Percentiles rank a stretch among this genome's conserved stretches.
Conservation (phyloP, 2,797 vertebrate genomes). For the Pangasius sanitwongsei region DNA sequence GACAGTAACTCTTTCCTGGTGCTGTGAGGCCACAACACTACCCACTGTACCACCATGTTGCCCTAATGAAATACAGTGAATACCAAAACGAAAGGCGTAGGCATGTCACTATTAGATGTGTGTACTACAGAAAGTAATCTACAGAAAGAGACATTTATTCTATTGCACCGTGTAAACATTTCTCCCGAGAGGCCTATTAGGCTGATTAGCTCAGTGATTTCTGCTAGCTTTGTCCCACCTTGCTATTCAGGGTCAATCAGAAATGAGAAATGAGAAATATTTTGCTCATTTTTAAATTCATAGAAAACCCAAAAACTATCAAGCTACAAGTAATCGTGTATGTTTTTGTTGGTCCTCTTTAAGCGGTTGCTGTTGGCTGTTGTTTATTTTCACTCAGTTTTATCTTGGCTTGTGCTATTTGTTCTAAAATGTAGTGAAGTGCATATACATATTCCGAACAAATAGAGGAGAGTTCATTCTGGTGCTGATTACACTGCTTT, state of each 20-base stretch:
- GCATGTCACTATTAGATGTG: too few species aligned
- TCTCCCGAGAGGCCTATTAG: background rate
- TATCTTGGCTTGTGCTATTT: constrained; percentile 5
- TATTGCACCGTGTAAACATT: background rate
- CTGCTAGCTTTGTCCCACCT: background rate
- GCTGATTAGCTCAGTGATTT: background rate
- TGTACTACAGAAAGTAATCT: background rate
- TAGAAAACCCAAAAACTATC: background rate
- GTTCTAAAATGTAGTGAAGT: constrained; percentile 4
- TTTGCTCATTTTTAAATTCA: background rate
- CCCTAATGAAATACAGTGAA: background rate
- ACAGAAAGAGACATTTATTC: background rate
- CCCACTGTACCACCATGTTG: background rate
- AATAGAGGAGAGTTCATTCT: background rate
- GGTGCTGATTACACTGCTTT: constrained; percentile 28
- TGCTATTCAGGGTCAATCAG: background rate
- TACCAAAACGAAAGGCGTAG: background rate
- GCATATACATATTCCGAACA: background rate
- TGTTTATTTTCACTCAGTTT: background rate
- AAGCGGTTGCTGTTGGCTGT: background rate
- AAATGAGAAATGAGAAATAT: background rate
- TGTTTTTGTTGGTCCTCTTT: background rate
- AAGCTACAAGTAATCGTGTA: background rate
- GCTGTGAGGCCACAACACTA: background rate
- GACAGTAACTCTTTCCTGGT: too few species aligned